phyloP scores from a whole-genome alignment of 2,797 vertebrate species.

The Luscinia megarhynchos region DNA sequence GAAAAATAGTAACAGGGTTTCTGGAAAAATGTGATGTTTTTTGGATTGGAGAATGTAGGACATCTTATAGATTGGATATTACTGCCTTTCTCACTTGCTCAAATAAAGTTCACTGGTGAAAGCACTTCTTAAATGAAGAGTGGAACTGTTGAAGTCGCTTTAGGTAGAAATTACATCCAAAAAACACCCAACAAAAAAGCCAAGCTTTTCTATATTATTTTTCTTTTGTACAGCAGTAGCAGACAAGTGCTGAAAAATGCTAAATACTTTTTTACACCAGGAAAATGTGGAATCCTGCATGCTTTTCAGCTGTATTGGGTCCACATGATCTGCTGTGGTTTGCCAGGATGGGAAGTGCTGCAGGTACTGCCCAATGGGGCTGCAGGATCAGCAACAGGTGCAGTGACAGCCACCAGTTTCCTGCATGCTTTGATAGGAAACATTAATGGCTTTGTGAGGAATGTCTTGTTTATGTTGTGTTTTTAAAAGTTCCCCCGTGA shows the following conservation, averaged over 20 bases:
- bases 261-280: not conserved
- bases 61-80: not conserved
- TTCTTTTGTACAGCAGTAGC: not conserved
- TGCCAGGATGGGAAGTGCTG: not conserved
- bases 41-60: not conserved
- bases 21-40: not conserved
- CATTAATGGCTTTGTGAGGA: not conserved
- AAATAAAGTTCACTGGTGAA: not conserved
- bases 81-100: not conserved
- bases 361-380: not conserved
- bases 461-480: fast-evolving
- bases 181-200: not conserved
- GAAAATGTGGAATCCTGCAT: not conserved
- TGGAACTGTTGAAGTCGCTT: not conserved
- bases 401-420: not conserved
- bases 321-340: not conserved
- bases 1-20: not conserved
- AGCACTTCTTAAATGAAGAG: not conserved
- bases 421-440: not conserved
- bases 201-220: not conserved
- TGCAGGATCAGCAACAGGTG: not conserved
- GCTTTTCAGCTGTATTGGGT: not conserved
- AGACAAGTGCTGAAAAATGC: not conserved
- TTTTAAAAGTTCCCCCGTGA: not conserved
- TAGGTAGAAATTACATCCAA: not conserved